These are phyloP conservation scores for Dolichopus griseipennis DNA, from an alignment of 2,888 invertebrate species.

Conservation along the genomic window DNA sequence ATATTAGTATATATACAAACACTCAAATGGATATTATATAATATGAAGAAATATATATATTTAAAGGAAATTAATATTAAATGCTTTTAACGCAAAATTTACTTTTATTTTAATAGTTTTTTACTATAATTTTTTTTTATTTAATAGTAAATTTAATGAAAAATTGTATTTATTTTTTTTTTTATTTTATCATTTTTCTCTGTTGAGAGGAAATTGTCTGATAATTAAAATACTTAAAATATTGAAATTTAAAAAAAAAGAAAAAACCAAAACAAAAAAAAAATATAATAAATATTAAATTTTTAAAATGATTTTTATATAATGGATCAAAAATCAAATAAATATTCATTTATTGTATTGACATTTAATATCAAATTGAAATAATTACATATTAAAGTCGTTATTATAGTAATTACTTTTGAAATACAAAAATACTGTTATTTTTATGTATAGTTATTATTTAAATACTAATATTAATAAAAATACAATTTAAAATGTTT, in stretches of 20 bases:
- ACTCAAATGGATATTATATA: neutral
- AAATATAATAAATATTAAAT: too few relatives aligned
- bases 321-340: too few relatives aligned
- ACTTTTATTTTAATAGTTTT: neutral
- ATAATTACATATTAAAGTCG: too few relatives aligned
- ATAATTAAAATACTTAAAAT: neutral
- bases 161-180: neutral
- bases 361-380: too few relatives aligned
- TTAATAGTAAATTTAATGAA: neutral
- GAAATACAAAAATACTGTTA: too few relatives aligned
- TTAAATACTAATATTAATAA: too few relatives aligned
- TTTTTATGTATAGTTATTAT: too few relatives aligned
- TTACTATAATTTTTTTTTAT: neutral
- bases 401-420: too few relatives aligned
- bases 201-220: neutral
- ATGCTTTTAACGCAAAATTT: neutral
- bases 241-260: neutral
- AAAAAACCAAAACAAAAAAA: too few relatives aligned
- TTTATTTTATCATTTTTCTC: neutral
- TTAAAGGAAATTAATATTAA: conserved; percentile 1
- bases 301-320: too few relatives aligned
- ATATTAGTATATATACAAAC: neutral
- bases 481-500: too few relatives aligned
- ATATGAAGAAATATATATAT: neutral
- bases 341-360: too few relatives aligned